Evolutionary conservation across 2,113 vertebrate genomes (phyloP), one percentile per base, ranked within the genome.

Genomic region (Peromyscus leucopus): DNA sequence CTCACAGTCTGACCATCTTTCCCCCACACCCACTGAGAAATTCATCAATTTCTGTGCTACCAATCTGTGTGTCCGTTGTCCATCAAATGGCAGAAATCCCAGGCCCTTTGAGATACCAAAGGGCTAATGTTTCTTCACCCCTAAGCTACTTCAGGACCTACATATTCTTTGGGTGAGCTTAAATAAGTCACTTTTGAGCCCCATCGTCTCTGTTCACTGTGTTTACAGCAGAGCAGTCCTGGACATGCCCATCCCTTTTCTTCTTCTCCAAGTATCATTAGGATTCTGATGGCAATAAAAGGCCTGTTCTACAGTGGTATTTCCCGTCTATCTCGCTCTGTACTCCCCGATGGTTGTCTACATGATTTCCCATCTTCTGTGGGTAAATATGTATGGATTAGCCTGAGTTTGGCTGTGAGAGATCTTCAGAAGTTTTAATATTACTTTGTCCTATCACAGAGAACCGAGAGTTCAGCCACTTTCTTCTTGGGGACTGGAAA

Each of bases 271-370:
- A 21, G 46, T 31, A 12, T 8, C 17, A 61, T 2, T 59, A 19
- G 51, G 24, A 90, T 59, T 78, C 78, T 91, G 42, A 67, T 72
- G 65, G 15, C 24, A 72, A 80, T 63, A 72, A 89, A 92, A 61
- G 69, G 22, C 59, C 85, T 82, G 1, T 12, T 39, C 22, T 28
- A n/a, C 22, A 21, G 10, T 17, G 12, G 6, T 55, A 39, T 87
- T 6, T 84, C 42, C 31, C 21, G 84, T 79, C 28, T 31, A 12
- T 42, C 75, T 42, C 63, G 39, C 39, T 57, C 16, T 75, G 36
- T 13, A 12, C 24, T 69, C 63, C 6, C n/a, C 48, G 24, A 26
- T 55, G 16, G 16, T 22, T 65, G 7, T 86, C 19, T 92, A 31
- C 79, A 36, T 1, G 5, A 31, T 57, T 84, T 22, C 26, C 48